Percentiles rank a stretch among this genome's conserved stretches.
Evolutionary conservation across 2,797 vertebrate species (phyloP).

Genomic region (Eulemur coronatus): DNA sequence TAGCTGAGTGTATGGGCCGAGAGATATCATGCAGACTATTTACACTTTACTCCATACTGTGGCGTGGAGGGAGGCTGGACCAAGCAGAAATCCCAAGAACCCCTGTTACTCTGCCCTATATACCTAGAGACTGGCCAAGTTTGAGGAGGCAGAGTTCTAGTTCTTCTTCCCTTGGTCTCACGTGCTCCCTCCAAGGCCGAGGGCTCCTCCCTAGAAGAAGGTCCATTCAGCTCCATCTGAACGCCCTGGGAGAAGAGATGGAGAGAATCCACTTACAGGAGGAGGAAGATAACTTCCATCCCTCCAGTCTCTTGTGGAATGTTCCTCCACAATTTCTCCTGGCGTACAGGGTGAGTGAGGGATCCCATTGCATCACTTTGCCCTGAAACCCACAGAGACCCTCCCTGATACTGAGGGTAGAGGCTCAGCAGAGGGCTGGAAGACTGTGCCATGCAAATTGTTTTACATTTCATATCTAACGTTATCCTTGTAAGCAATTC

Average conservation of each 20-base stretch:
- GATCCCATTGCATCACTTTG: not conserved
- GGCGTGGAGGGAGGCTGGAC: not conserved
- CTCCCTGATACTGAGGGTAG: not conserved
- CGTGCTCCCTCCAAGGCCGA: not conserved
- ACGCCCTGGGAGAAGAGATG: not conserved
- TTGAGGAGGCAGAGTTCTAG: not conserved
- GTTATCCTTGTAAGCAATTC: not conserved
- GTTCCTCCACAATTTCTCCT: not conserved
- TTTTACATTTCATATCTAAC: not conserved
- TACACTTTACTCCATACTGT: not conserved
- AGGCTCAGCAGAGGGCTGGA: not conserved
- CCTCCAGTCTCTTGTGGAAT: not conserved
- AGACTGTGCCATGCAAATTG: not conserved
- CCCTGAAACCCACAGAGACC: not conserved
- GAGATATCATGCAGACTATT: not conserved
- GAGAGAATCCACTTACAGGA: not conserved
- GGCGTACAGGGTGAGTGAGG: no score
- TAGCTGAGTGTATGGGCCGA: not conserved
- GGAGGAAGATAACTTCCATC: not conserved
- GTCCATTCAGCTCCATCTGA: not conserved
- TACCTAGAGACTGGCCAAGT: not conserved
- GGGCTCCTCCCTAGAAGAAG: not conserved
- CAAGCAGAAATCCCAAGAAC: not conserved
- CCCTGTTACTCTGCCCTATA: not conserved
- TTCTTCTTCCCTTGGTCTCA: not conserved